Percentiles rank a stretch among this genome's conserved stretches.
Conservation (phyloP, 2,888 invertebrate species). For the Lordiphosa fenestrarum region DNA sequence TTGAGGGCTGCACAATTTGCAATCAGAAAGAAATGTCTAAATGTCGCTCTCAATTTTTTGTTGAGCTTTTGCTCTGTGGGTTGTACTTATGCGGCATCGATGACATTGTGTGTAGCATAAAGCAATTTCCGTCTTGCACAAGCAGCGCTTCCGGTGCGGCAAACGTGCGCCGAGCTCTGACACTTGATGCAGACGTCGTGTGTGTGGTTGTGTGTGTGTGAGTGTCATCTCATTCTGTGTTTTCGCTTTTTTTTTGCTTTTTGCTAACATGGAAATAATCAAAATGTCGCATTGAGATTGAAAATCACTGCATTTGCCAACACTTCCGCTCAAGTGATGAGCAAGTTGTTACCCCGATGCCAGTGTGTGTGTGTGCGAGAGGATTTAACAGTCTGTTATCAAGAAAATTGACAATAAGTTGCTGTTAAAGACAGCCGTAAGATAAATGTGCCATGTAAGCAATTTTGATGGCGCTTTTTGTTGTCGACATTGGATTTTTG, state of each 20-base stretch:
- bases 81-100: conserved; percentile 72
- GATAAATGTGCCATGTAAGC: conserved; percentile 70
- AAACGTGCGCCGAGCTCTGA: conserved; percentile 68
- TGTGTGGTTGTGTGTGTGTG: conserved; percentile 29
- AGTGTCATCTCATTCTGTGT: conserved; percentile 49
- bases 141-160: conserved; percentile 75
- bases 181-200: conserved; percentile 67
- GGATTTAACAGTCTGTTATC: conserved; percentile 59
- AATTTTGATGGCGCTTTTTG: conserved; percentile 50
- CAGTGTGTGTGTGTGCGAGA: conserved; percentile 15
- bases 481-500: conserved; percentile 41
- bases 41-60: conserved; percentile 9
- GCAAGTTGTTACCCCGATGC: conserved; percentile 59
- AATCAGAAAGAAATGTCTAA: conserved; percentile 33
- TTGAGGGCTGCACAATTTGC: conserved; percentile 32
- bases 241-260: conserved; percentile 36
- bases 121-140: conserved; percentile 77
- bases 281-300: conserved; percentile 75
- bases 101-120: conserved; percentile 77
- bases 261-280: conserved; percentile 74
- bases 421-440: conserved; percentile 70
- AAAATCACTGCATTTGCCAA: conserved; percentile 75
- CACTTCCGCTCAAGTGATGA: conserved; percentile 75
- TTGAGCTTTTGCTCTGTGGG: conserved; percentile 4
- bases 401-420: conserved; percentile 74